Evolutionary conservation across 2,113 vertebrate species (phyloP).

Genomic region (Girardinichthys multiradiatus): DNA sequence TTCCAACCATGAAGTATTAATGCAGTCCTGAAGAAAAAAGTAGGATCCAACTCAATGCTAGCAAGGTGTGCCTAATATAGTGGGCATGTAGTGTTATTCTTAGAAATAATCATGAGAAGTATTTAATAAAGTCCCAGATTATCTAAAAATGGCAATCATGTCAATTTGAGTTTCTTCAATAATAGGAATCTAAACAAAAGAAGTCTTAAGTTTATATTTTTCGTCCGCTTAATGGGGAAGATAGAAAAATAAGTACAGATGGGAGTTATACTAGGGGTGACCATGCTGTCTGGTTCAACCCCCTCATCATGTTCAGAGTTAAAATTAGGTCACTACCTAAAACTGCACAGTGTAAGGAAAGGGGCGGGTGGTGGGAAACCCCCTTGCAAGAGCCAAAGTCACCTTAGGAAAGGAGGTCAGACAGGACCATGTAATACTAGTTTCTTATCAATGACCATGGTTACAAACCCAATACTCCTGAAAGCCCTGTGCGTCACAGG

Average conservation of each 20-base stretch:
- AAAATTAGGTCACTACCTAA: slow-evolving; percentile 70
- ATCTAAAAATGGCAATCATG: background rate
- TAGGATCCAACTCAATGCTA: background rate
- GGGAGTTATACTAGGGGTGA: slow-evolving; percentile 37
- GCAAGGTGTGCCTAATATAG: background rate
- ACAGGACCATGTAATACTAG: slow-evolving; percentile 17
- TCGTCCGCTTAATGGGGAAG: background rate
- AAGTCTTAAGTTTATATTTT: background rate
- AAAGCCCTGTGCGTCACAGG: slow-evolving; percentile 57
- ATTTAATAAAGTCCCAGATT: background rate
- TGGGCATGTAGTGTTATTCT: background rate
- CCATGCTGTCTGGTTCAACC: slow-evolving; percentile 48
- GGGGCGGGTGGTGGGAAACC: slow-evolving; percentile 67
- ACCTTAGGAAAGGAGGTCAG: slow-evolving; percentile 53
- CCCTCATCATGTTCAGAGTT: slow-evolving; percentile 49
- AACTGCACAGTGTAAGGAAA: slow-evolving; percentile 51
- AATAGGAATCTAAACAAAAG: background rate
- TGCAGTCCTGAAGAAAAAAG: background rate
- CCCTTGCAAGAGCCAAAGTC: slow-evolving; percentile 63
- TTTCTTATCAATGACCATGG: slow-evolving; percentile 54
- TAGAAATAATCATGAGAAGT: background rate
- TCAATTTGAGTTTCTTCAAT: background rate
- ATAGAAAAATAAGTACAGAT: slow-evolving; percentile 12
- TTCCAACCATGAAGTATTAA: background rate
- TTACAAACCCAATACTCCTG: slow-evolving; percentile 39